These are phyloP conservation scores for Macrotis lagotis DNA, from an alignment of 2,113 vertebrate genomes.

Conservation along the genomic window DNA sequence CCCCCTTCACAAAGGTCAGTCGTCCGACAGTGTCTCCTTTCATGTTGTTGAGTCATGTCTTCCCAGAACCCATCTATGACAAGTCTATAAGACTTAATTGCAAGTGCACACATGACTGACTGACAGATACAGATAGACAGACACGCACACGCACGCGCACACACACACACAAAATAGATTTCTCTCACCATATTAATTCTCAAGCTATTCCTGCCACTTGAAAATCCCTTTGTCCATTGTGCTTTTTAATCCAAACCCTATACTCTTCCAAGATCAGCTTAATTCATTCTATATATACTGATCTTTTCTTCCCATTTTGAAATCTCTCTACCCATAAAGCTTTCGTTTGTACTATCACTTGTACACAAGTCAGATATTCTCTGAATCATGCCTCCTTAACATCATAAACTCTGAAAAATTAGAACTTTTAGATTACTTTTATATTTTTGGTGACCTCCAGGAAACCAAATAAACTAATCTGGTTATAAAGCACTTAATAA, in stretches of 20 bases:
- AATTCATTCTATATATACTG: neutral
- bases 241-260: slow-evolving; percentile 13
- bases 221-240: slow-evolving; percentile 28
- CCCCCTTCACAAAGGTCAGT: neutral
- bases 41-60: neutral
- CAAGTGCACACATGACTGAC: too few relatives aligned
- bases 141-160: too few relatives aligned
- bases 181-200: neutral
- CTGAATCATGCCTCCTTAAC: neutral
- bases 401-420: neutral
- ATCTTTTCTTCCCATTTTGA: neutral
- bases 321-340: neutral
- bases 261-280: neutral
- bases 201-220: slow-evolving; percentile 15
- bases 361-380: neutral
- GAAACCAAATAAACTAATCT: neutral
- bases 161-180: too few relatives aligned
- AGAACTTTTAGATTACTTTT: neutral
- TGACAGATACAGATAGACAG: too few relatives aligned
- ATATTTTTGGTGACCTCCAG: neutral
- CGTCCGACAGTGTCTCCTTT: neutral
- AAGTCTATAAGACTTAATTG: too few relatives aligned
- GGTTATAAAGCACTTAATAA: neutral
- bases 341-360: neutral
- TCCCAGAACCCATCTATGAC: too few relatives aligned